Percentiles rank a stretch among this genome's conserved stretches.
Conservation (phyloP, 2,113 vertebrate genomes). For the Myxocyprinus asiaticus region DNA sequence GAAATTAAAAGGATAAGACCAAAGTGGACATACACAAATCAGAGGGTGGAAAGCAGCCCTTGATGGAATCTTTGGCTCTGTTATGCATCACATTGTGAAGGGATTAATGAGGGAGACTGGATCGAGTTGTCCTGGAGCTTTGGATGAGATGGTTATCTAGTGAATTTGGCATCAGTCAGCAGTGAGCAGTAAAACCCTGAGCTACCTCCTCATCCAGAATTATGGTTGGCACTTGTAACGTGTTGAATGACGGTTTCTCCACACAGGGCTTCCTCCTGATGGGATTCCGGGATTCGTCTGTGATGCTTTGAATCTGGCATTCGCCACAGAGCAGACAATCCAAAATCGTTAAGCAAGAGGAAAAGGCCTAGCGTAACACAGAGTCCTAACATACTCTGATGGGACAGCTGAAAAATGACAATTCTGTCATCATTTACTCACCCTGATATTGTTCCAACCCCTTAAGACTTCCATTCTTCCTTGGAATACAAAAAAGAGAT, state of each 20-base stretch:
- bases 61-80: slow-evolving; percentile 53
- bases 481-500: too few species aligned
- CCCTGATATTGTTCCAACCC: too few species aligned
- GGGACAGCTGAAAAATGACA: too few species aligned
- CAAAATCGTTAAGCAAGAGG: slow-evolving; percentile 1
- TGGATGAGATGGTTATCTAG: too few species aligned
- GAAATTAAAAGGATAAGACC: neutral
- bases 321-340: slow-evolving; percentile 29
- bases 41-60: too few species aligned
- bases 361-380: neutral
- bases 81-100: slow-evolving; percentile 50
- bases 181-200: slow-evolving; percentile 23
- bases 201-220: slow-evolving; percentile 75
- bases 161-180: neutral
- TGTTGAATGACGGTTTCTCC: slow-evolving; percentile 57
- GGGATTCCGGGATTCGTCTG: slow-evolving; percentile 73
- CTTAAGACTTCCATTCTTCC: too few species aligned
- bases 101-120: neutral
- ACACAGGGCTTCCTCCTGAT: slow-evolving; percentile 69
- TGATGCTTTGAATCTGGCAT: slow-evolving; percentile 78
- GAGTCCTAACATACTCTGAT: neutral
- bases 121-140: neutral
- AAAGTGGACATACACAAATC: too few species aligned
- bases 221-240: slow-evolving; percentile 63
- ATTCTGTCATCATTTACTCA: too few species aligned